Base-by-base conservation (phyloP, 2,113 vertebrate genomes). In the Cynocephalus volans region DNA sequence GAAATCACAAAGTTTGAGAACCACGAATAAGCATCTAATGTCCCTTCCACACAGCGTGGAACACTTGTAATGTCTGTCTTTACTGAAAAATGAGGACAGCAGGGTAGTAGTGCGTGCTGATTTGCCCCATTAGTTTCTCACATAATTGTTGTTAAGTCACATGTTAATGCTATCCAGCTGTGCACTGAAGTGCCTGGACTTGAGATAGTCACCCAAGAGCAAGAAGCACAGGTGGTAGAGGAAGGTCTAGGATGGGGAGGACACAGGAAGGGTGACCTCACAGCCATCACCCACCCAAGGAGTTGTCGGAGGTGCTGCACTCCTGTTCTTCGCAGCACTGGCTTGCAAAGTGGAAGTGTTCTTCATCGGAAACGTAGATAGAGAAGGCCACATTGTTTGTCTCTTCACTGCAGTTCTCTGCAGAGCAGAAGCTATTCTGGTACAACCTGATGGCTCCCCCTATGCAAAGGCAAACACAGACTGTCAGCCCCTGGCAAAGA, bases 381-480 rank as follows among this genome's bases (percentile, higher is more conserved):
- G 8, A 41, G 56, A 97, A 93, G 45, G 62, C 8, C 6, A 6
- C 1, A 5, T 1, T 2, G 0, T 15, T 2, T 1, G 13, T 21
- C 3, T 8, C 8, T 1, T 8, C 4, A 0, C 0, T 24, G 67
- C 96, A 97, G 28, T 72, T 65, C 2, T 26, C 3, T 0, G 0
- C 1, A 0, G 84, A 97, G 88, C 95, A 97, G 88, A 17, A 80
- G 17, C n/a, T 67, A 1, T 58, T 21, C 67, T 52, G 5, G 21
- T 94, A 88, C 12, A 1, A 0, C 0, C 0, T 0, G 1, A 0
- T 0, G 48, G 1, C 0, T 13, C 1, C 4, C 17, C 5, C 91
- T 96, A 41, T 62, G 83, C 18, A 76, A 76, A 89, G 5, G 7
- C 52, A 89, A 93, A 65, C 70, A 88, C 45, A 81, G 45, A n/a